phyloP scores from a whole-genome alignment of 2,797 vertebrate genomes.

The Coranthus polyacanthus region DNA sequence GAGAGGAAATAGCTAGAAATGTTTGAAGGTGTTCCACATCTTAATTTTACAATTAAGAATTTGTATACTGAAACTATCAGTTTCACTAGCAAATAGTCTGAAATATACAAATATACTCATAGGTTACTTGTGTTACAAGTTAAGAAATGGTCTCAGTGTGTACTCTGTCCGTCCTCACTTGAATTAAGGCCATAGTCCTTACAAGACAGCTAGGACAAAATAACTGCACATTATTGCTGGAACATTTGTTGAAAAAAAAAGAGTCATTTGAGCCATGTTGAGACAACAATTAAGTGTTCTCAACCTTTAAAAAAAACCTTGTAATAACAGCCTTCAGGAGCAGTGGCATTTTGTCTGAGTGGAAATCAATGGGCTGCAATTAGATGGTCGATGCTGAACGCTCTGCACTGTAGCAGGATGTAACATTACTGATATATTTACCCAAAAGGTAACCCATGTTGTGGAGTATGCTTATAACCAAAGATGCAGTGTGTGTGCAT shows the following conservation, averaged over 20 bases:
- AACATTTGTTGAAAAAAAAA: neutral
- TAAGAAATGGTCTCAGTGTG: no score
- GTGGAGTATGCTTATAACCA: conserved; percentile 5
- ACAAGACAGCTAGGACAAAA: neutral
- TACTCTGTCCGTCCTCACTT: neutral
- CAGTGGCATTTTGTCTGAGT: conserved; percentile 63
- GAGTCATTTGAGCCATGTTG: conserved; percentile 8
- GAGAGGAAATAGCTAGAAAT: no score
- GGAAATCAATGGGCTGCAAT: conserved; percentile 72
- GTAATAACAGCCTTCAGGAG: conserved; percentile 45
- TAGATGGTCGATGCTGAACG: conserved; percentile 47
- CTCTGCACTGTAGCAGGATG: conserved; percentile 34
- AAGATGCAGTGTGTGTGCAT: no score
- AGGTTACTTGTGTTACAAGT: no score
- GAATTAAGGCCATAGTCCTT: neutral
- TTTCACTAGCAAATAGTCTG: no score
- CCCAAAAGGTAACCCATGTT: conserved; percentile 19
- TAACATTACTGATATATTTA: conserved; percentile 44
- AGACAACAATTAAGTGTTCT: conserved; percentile 39
- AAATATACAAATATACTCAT: no score
- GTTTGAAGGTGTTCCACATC: no score
- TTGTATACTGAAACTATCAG: no score
- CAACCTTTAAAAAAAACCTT: conserved; percentile 48
- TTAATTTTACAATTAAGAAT: no score
- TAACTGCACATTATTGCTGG: neutral